phyloP scores from a whole-genome alignment of 2,113 vertebrate species.

The Varanus salvator region DNA sequence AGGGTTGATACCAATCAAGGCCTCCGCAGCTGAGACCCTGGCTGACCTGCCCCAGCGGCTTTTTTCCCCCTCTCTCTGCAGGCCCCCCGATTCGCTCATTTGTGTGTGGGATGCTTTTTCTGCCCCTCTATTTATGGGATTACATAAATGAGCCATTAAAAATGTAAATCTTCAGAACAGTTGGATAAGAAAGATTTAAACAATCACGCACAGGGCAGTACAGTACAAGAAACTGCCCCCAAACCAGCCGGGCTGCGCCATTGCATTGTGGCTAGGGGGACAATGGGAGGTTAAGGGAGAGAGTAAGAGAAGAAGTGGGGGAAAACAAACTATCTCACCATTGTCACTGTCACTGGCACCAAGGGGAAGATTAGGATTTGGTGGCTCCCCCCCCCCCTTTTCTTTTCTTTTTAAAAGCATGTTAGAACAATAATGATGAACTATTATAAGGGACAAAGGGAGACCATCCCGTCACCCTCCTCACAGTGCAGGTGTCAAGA shows the following conservation, averaged over 20 bases:
- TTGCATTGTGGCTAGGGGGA: slow-evolving; percentile 79
- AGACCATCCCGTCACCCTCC: slow-evolving; percentile 72
- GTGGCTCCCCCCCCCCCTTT: slow-evolving; percentile 26
- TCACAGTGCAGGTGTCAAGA: slow-evolving; percentile 76
- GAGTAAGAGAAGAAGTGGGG: slow-evolving; percentile 56
- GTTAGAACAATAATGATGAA: slow-evolving; percentile 84
- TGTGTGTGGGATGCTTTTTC: slow-evolving; percentile 86
- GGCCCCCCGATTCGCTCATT: slow-evolving; percentile 81
- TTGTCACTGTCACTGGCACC: slow-evolving; percentile 75
- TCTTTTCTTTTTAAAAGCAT: slow-evolving; percentile 66
- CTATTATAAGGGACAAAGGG: slow-evolving; percentile 79
- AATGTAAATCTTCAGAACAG: slow-evolving; percentile 90
- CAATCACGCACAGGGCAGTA: slow-evolving; percentile 81
- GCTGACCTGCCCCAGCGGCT: slow-evolving; percentile 83
- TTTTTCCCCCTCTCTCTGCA: slow-evolving; percentile 63
- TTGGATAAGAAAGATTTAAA: slow-evolving; percentile 86
- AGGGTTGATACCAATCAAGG: slow-evolving; percentile 86
- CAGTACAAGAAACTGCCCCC: slow-evolving; percentile 76
- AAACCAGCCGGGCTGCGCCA: slow-evolving; percentile 66
- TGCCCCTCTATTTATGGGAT: slow-evolving; percentile 89
- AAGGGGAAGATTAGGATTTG: slow-evolving; percentile 77
- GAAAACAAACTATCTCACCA: slow-evolving; percentile 75
- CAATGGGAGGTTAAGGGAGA: slow-evolving; percentile 74
- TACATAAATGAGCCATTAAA: slow-evolving; percentile 92
- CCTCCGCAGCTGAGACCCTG: slow-evolving; percentile 85